phyloP scores from a whole-genome alignment of 2,113 vertebrate genomes.

The Peromyscus maniculatus region DNA sequence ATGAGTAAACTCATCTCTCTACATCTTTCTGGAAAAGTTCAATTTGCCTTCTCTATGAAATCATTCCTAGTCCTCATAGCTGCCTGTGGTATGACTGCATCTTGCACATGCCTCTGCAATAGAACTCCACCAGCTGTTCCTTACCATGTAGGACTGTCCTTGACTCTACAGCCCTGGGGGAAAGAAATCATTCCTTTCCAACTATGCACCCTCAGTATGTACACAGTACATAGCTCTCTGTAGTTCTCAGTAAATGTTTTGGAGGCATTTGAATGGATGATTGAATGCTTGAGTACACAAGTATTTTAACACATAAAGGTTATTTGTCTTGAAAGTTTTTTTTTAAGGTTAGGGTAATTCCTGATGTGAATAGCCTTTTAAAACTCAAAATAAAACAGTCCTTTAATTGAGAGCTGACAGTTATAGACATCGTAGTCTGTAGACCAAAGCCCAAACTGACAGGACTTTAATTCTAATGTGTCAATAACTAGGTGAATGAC shows the following conservation, averaged over 20 bases:
- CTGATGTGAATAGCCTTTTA: not conserved
- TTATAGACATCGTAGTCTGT: not conserved
- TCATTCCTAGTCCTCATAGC: not conserved
- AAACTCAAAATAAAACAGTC: not conserved
- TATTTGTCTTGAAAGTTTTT: not conserved
- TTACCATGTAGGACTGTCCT: not conserved
- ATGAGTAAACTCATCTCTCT: not conserved
- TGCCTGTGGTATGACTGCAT: not conserved
- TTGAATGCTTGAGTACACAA: not conserved
- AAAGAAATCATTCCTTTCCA: not conserved
- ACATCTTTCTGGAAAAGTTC: not conserved
- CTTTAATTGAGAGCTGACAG: constrained; percentile 28
- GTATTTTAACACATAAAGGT: constrained; percentile 1
- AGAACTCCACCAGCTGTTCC: not conserved
- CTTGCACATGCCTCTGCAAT: not conserved
- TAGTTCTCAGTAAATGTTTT: not conserved
- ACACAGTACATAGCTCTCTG: fast-evolving
- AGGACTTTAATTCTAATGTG: not conserved
- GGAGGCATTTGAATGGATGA: not conserved
- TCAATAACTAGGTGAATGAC: not conserved
- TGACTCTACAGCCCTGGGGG: not conserved
- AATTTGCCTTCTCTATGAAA: not conserved
- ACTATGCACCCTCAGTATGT: not conserved
- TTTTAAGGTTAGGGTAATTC: not conserved
- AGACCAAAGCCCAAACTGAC: not conserved